Evolutionary conservation across 2,797 vertebrate genomes (phyloP), one percentile per base, ranked within the genome.

Genomic region (Epinephelus coioides): DNA sequence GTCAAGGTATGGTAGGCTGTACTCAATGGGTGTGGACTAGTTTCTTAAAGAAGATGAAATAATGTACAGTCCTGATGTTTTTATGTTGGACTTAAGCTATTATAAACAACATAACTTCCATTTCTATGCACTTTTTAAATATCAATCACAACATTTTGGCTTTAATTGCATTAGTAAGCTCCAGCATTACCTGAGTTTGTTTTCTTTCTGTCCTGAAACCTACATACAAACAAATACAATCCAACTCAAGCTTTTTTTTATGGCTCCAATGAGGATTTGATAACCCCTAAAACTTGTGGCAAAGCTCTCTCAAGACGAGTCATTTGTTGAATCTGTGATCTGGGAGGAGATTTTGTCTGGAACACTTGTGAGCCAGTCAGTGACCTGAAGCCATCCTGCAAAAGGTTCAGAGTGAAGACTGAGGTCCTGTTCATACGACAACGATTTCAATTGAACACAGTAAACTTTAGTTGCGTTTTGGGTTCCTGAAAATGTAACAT

Each of bases 61-160:
- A 21, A n/a, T 44, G 17, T 34, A 8, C 6, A 34, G 30, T 63
- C 11, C 6, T 17, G 18, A 62, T 47, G 23, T 46, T 15, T 70
- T 15, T 25, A 43, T 62, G 6, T 69, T 3, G 3, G 44, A 2
- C 3, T 34, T 25, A 0, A n/a, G 19, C 3, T 12, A 49, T 15
- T 34, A 21, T 12, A 38, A 23, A 21, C 19, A 3, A 0, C 34
- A 3, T 38, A 21, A n/a, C 44, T 49, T 38, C 7, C 19, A 64
- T 64, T 73, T 54, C 2, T 30, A 3, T 49, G 53, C 53, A 69
- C 66, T 74, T 63, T 40, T 34, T 34, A 34, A 34, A 34, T 34
- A 34, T 7, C 30, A 34, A 34, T 34, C 30, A 34, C 30, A 34
- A 34, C 6, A 34, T 34, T 34, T 34, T 34, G 30, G 30, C 30